phyloP scores from a whole-genome alignment of 2,797 vertebrate species.

The Loriculus beryllinus region DNA sequence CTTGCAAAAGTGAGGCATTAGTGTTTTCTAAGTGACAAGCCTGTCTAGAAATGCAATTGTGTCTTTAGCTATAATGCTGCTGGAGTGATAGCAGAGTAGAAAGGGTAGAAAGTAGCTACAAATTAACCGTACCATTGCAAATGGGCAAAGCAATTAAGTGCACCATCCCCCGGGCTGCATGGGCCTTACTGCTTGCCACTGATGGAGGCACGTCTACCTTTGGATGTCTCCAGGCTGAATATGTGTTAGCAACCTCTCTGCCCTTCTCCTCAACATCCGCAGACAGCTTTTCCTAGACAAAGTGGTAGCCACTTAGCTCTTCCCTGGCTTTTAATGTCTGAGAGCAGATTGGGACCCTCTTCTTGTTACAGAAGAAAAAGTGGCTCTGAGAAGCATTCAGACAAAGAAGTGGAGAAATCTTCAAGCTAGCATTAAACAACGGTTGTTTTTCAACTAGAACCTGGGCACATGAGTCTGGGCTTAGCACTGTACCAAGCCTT shows the following conservation, averaged over 20 bases:
- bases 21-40: conserved; percentile 54
- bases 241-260: background rate
- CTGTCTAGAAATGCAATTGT: conserved; percentile 12
- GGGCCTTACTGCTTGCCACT: background rate
- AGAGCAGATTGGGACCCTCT: background rate
- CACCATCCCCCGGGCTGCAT: background rate
- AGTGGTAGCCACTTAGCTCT: background rate
- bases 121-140: conserved; percentile 47
- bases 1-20: conserved; percentile 53
- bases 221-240: background rate
- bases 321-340: background rate
- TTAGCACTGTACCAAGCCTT: background rate
- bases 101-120: conserved; percentile 45
- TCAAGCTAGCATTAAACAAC: background rate
- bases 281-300: background rate
- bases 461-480: background rate
- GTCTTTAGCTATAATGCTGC: conserved; percentile 21
- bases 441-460: background rate
- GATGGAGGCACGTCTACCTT: background rate
- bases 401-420: background rate
- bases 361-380: background rate
- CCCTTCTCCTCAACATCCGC: background rate
- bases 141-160: conserved; percentile 31
- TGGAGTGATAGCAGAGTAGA: conserved; percentile 6
- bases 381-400: background rate